Evolutionary conservation across 2,113 vertebrate species (phyloP).

Genomic region (Hystrix brachyura): DNA sequence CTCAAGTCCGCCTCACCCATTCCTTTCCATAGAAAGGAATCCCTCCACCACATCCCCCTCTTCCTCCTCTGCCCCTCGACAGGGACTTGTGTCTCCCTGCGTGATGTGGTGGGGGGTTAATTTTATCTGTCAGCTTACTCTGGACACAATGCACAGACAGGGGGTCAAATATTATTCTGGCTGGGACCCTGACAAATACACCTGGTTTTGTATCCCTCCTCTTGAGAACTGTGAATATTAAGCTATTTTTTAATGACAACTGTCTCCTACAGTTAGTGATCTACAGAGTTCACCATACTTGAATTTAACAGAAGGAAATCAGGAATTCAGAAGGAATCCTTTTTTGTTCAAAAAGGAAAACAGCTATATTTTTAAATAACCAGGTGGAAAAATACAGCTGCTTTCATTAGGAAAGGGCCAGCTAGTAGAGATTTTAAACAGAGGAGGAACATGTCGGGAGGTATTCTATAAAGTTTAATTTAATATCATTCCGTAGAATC

Average conservation of each 20-base stretch:
- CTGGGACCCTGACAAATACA: not conserved
- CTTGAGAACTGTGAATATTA: not conserved
- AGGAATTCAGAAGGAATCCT: too few species aligned
- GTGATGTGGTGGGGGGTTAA: not conserved
- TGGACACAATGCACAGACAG: not conserved
- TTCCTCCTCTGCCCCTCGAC: not conserved
- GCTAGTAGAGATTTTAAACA: not conserved
- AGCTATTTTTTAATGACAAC: not conserved
- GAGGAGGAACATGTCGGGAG: not conserved
- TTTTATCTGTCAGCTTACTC: not conserved
- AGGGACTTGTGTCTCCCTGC: not conserved
- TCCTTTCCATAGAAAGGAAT: not conserved
- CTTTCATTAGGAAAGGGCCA: not conserved
- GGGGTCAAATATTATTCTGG: not conserved
- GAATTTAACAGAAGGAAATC: not conserved
- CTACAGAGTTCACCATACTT: not conserved
- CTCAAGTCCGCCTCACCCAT: not conserved
- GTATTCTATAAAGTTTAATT: not conserved
- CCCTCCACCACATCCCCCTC: not conserved
- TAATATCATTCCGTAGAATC: not conserved
- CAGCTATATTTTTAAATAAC: not conserved
- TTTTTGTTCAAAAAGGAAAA: not conserved
- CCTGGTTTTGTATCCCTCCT: not conserved
- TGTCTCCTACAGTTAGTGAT: not conserved
- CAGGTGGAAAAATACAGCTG: not conserved